Evolutionary conservation across 2,888 invertebrate species (phyloP), one percentile per base, ranked within the genome.

Genomic region (Mimumesa dahlbomi): DNA sequence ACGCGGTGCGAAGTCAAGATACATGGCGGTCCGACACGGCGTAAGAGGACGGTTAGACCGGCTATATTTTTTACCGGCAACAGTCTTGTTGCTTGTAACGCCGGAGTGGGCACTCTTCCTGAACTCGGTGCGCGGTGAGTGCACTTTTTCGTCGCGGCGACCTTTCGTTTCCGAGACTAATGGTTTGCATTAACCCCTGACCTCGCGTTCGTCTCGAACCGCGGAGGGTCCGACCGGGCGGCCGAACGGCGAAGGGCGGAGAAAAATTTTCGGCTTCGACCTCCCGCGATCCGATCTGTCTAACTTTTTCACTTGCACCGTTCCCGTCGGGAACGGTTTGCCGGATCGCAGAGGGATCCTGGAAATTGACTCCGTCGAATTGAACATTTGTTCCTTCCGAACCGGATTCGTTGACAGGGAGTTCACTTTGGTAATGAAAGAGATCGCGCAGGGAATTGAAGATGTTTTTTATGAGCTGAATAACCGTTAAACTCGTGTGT

Each of bases 161-260:
- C 72, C 70, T 65, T 67, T 72, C 67, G 71, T 75, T 73, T 49
- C 76, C 62, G 73, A 75, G 75, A 77, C 75, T 81, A 81, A 81
- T 81, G 79, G 79, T 79, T 79, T 77, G 79, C 75, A 77, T 80
- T 80, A 77, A 80, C 77, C 77, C 59, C 43, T 74, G 64, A 65
- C 68, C 78, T 45, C 36, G 19, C 45, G 57, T 34, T 29, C 54
- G 19, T 22, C 49, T 43, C 42, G 59, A 54, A 40, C 50, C 58
- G 64, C 18, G 40, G 46, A 57, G 52, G 46, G 38, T 59, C 52
- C 65, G 29, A 14, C 16, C n/a, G n/a, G n/a, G n/a, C n/a, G 22
- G 9, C 4, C 13, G 38, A 45, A 34, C 21, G 43, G 36, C 9
- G 25, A 43, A 22, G 22, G 14, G 29, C 36, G 53, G 29, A 49